phyloP scores from a whole-genome alignment of 2,797 vertebrate genomes.

The Tapirus indicus region DNA sequence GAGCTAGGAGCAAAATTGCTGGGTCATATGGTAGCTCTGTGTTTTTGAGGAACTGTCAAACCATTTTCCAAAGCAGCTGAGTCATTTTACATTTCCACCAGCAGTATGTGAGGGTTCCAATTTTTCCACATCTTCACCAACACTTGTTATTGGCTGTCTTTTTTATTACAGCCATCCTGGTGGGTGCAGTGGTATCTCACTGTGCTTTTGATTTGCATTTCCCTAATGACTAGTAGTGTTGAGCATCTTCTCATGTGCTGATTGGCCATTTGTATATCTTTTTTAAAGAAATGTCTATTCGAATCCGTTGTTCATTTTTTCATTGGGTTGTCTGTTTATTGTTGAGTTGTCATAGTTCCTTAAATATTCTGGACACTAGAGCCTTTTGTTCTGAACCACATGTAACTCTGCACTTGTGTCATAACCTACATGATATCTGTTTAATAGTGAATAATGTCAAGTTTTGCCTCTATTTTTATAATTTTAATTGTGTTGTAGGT shows the following conservation, averaged over 20 bases:
- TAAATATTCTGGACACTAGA: background rate
- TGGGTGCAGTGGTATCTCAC: background rate
- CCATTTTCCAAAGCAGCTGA: background rate
- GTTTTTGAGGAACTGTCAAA: background rate
- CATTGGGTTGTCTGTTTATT: background rate
- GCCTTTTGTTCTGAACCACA: background rate
- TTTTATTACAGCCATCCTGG: background rate
- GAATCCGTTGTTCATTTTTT: background rate
- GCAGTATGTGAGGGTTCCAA: background rate
- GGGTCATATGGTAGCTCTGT: background rate
- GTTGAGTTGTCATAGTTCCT: background rate
- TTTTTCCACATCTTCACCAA: background rate
- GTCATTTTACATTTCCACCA: background rate
- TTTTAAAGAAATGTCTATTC: background rate
- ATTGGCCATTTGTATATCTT: background rate
- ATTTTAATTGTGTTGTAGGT: background rate
- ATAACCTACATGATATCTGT: background rate
- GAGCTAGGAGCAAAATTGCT: background rate
- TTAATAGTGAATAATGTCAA: background rate
- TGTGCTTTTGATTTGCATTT: background rate
- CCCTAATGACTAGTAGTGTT: background rate
- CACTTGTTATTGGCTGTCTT: background rate
- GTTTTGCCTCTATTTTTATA: background rate
- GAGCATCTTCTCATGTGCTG: background rate
- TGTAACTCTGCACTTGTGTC: background rate